Evolutionary conservation across 1,140 invertebrate genomes (phyloP), one percentile per base, ranked within the genome.

Genomic region (Popillia japonica): DNA sequence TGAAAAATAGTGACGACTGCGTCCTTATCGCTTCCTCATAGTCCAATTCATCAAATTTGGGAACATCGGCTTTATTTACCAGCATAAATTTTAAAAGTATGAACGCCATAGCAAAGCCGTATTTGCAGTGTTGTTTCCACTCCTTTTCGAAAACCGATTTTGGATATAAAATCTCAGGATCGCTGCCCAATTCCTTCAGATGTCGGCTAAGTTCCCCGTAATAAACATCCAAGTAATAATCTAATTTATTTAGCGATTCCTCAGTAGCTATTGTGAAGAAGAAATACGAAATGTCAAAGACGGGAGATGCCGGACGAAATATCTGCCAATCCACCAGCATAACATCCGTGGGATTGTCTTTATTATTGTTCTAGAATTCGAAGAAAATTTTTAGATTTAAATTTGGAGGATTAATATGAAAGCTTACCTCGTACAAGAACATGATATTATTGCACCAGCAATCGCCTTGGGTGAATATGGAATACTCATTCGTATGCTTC

Each of bases 371-470:
- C 72, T 74, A 34, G 72, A 74, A 74, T 42, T 41, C 0, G 10
- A 40, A 14, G n/a, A n/a, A n/a, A n/a, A n/a, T n/a, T n/a, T n/a
- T 34, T 34, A 34, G 27, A 34, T 34, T 34, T 34, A 34, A 34
- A 34, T 34, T 34, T 1, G 27, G 4, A 34, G 27, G 27, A 34
- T 34, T 34, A 34, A 34, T 2, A 34, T 34, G 20, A 8, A 23
- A 9, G 42, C 78, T 79, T 79, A 83, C 85, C 23, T 87, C 78
- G 78, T 89, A 89, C 83, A 87, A 87, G 81, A 89, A 90, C 86
- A 90, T 86, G 79, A 90, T 88, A 78, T 90, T 90, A 79, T 90
- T 90, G 14, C 87, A 87, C 89, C 89, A 90, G 23, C 89, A 88
- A 81, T 90, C 89, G 9, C 89, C 89, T 80, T 90, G 89, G 72